Base-by-base conservation (phyloP, 2,888 invertebrate species). In the Cremastobaeus sp. region DNA sequence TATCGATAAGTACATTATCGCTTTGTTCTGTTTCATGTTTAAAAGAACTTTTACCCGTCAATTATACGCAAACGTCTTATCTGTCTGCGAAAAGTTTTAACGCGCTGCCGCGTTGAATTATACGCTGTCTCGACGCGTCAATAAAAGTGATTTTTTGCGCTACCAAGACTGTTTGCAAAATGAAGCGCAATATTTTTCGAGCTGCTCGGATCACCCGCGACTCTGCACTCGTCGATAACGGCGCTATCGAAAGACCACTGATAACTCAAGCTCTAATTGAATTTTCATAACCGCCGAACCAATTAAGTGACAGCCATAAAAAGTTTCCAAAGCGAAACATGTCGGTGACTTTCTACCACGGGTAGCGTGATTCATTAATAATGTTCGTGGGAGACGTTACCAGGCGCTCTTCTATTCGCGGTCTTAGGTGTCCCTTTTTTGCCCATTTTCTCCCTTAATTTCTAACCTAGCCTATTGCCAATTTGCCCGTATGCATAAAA, bases 291-390 rank as follows among this genome's bases (percentile, higher is more conserved):
- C 68, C 73, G 34, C 68, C 68, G 68, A 68, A 57, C 54, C 45
- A 62, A 18, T 34, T 45, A 34, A 50, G 50, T 48, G n/a, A n/a
- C 50, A 62, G 57, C 43, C 57, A 45, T 64, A 57, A 68, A 57
- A 62, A 73, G 73, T 73, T 73, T 73, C 62, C 73, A 68, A 55
- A 74, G 74, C 68, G 64, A 69, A 74, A 74, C 74, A 74, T 74
- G 68, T 74, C 59, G 74, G 68, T 74, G 74, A 74, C 74, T 74
- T 74, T 74, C 68, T 69, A 62, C 64, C 73, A 52, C 62, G 47
- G 47, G 45, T 32, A 59, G 59, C 30, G 52, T 39, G 60, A 47
- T 69, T 69, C 65, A 74, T 74, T 74, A 74, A 70, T 74, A 69
- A 74, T 74, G 74, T 55, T 69, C 32, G 74, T 74, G 74, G 69